phyloP scores from a whole-genome alignment of 2,797 vertebrate species.

The Myripristis jacobus region DNA sequence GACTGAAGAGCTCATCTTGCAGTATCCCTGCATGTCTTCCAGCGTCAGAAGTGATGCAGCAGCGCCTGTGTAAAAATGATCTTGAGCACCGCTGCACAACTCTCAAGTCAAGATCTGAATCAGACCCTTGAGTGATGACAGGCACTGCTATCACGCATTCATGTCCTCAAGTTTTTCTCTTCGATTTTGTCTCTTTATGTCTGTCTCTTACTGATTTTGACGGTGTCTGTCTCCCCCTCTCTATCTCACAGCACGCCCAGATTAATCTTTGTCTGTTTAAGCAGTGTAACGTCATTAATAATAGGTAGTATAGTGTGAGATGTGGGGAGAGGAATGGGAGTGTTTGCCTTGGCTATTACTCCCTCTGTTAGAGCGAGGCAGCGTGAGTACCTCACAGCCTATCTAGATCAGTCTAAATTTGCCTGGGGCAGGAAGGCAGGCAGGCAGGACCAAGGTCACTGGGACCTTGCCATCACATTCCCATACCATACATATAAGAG shows the following conservation, averaged over 20 bases:
- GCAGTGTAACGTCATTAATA: conserved; percentile 55
- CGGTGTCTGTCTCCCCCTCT: neutral
- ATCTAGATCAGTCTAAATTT: conserved; percentile 62
- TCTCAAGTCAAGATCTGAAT: neutral
- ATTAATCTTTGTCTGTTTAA: conserved; percentile 68
- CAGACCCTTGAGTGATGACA: neutral
- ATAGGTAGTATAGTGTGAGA: conserved; percentile 53
- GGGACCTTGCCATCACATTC: conserved; percentile 47
- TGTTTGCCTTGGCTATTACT: conserved; percentile 72
- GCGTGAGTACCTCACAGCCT: conserved; percentile 51
- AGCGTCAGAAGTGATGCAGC: too few relatives aligned
- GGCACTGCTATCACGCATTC: neutral
- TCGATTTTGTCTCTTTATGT: neutral
- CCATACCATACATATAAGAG: conserved; percentile 31
- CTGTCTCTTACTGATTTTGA: neutral
- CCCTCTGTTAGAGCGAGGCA: conserved; percentile 76
- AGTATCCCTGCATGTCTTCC: too few relatives aligned
- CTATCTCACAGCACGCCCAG: conserved; percentile 7
- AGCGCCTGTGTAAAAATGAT: too few relatives aligned
- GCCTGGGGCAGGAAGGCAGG: conserved; percentile 27
- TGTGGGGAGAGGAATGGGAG: conserved; percentile 55
- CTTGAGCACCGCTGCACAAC: neutral
- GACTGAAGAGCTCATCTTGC: too few relatives aligned
- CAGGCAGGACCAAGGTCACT: conserved; percentile 61
- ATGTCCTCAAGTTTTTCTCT: neutral